A percentile compares a stretch with the other conserved stretches of the same genome.
Conservation (phyloP, 2,888 invertebrate genomes). For the Drosophila paranaensis region DNA sequence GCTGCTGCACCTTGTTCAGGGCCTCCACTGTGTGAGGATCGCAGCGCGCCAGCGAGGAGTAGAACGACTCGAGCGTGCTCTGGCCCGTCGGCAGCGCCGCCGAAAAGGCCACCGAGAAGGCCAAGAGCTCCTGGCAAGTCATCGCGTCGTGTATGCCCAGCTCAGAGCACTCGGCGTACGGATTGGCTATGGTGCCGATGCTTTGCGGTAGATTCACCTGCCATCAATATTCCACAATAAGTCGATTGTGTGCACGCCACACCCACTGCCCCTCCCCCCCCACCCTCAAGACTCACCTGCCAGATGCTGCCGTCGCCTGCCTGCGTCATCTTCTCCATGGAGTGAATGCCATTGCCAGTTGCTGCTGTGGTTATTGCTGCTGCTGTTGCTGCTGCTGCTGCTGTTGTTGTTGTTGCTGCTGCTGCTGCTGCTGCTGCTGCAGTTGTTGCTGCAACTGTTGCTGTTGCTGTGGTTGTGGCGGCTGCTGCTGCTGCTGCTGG, state of each 20-base stretch:
- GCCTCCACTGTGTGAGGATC: constrained; percentile 85
- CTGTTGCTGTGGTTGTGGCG: constrained; percentile 14
- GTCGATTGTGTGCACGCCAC: not conserved
- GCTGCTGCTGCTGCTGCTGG: constrained; percentile 30
- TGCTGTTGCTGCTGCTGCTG: constrained; percentile 18
- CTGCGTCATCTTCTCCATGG: constrained; percentile 95
- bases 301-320: constrained; percentile 91
- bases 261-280: not conserved
- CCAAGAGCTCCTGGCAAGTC: constrained; percentile 94
- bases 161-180: constrained; percentile 86
- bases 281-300: constrained; percentile 85
- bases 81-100: constrained; percentile 96
- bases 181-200: constrained; percentile 84
- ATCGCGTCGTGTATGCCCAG: constrained; percentile 85
- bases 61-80: constrained; percentile 92
- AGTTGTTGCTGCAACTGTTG: constrained; percentile 23
- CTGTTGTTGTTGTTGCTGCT: not conserved
- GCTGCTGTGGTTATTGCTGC: constrained; percentile 3
- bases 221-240: not conserved
- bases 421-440: constrained; percentile 6
- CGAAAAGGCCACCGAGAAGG: constrained; percentile 95
- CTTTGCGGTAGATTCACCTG: constrained; percentile 85
- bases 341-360: constrained; percentile 86
- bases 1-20: constrained; percentile 77
- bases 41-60: constrained; percentile 92